A percentile compares a stretch with the other conserved stretches of the same genome.
These are phyloP conservation scores for Bryconaethiops microstoma DNA, from an alignment of 2,797 vertebrate species.

Conservation along the genomic window DNA sequence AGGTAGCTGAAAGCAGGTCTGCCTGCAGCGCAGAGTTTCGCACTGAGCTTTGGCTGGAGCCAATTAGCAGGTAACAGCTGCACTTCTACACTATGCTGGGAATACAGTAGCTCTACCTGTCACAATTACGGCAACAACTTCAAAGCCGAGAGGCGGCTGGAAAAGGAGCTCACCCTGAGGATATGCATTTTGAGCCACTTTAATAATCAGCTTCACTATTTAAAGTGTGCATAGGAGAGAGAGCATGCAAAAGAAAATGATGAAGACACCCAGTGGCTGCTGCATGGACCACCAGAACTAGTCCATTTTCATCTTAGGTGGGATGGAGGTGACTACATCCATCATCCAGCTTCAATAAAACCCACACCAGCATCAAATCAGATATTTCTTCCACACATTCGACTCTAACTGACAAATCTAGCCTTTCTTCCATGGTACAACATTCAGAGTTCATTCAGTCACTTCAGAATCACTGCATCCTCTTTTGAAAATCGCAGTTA, in stretches of 20 bases:
- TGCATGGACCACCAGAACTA: too few relatives aligned
- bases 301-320: too few relatives aligned
- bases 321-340: too few relatives aligned
- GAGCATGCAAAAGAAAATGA: neutral
- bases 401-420: too few relatives aligned
- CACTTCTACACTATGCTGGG: conserved; percentile 26
- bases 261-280: too few relatives aligned
- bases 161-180: conserved; percentile 38
- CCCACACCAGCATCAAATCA: too few relatives aligned
- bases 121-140: conserved; percentile 45
- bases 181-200: conserved; percentile 39
- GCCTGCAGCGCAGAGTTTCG: neutral
- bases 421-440: too few relatives aligned
- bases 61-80: conserved; percentile 53
- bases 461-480: too few relatives aligned
- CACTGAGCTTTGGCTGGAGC: neutral
- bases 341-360: too few relatives aligned
- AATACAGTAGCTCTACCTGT: conserved; percentile 48
- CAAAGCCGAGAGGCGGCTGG: conserved; percentile 40
- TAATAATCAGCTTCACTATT: conserved; percentile 33
- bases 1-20: neutral
- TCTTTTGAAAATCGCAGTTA: too few relatives aligned
- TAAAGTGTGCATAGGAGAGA: neutral
- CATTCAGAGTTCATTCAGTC: too few relatives aligned
- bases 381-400: too few relatives aligned